These are phyloP conservation scores for Caenorhabditis sp. DNA, from an alignment of 2,888 invertebrate genomes.

Conservation along the genomic window DNA sequence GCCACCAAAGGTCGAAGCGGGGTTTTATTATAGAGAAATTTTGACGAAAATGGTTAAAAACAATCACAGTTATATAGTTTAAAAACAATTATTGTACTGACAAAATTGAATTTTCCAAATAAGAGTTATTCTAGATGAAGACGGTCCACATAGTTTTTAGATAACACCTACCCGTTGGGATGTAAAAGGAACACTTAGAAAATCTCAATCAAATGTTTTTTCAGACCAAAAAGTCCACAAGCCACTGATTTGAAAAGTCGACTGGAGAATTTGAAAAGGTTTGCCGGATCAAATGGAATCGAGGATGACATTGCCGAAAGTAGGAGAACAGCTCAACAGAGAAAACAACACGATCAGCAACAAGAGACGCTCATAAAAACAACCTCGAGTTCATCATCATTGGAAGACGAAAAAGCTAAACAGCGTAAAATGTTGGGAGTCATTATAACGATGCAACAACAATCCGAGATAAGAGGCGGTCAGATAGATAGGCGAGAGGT, in stretches of 20 bases:
- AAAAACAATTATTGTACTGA: too few species aligned
- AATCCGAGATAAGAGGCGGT: neutral
- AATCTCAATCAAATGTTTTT: neutral
- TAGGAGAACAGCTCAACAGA: neutral
- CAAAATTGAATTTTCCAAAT: too few species aligned
- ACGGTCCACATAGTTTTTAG: too few species aligned
- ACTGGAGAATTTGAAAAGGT: neutral
- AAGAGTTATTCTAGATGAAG: too few species aligned
- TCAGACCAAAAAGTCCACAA: neutral
- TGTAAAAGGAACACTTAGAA: too few species aligned
- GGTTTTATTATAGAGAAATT: too few species aligned
- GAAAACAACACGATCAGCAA: neutral
- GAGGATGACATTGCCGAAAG: neutral
- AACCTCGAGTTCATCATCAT: neutral
- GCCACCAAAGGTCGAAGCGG: too few species aligned
- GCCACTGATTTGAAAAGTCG: neutral
- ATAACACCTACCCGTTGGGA: too few species aligned
- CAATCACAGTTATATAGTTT: too few species aligned
- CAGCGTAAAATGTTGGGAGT: constrained; percentile 6
- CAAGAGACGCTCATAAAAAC: neutral
- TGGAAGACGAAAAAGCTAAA: constrained; percentile 3
- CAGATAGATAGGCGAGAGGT: neutral
- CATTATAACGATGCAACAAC: constrained; percentile 2
- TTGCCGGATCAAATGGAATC: neutral
- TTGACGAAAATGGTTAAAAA: too few species aligned